Conservation (phyloP, 2,797 vertebrate genomes). For the Eulemur albifrons region DNA sequence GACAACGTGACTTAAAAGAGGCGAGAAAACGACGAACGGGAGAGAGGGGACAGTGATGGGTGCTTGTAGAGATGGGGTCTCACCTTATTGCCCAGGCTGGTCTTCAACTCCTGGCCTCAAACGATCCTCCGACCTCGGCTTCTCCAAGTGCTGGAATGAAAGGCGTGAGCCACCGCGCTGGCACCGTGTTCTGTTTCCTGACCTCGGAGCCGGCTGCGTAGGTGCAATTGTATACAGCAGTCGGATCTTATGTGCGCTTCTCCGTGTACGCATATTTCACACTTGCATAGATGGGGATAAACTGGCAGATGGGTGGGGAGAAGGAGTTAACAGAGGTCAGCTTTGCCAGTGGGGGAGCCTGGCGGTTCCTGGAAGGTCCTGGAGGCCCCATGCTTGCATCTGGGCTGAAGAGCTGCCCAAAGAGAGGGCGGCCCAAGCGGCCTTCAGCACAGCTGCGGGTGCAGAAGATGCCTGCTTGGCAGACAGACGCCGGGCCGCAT, state of each 20-base stretch:
- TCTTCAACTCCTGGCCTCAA: too few species aligned
- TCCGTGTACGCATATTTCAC: neutral
- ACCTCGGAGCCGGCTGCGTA: neutral
- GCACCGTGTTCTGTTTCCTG: neutral
- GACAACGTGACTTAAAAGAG: neutral
- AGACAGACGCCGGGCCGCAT: neutral
- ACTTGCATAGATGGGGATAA: neutral
- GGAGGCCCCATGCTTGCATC: neutral
- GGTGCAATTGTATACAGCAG: neutral
- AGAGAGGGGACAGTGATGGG: neutral
- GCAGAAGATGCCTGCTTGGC: neutral
- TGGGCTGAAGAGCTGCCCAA: neutral
- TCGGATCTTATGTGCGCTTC: neutral
- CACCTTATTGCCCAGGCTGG: neutral
- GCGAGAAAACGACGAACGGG: neutral
- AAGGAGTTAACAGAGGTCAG: neutral
- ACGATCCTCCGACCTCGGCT: too few species aligned
- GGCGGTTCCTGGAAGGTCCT: neutral
- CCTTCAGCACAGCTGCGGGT: neutral
- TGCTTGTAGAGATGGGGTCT: neutral
- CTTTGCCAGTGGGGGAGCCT: neutral
- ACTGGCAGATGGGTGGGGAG: neutral
- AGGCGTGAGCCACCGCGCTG: neutral
- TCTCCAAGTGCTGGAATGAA: neutral
- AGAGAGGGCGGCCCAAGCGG: neutral